These are phyloP conservation scores for Sphaerodactylus townsendi DNA, from an alignment of 2,113 vertebrate species.

Conservation along the genomic window DNA sequence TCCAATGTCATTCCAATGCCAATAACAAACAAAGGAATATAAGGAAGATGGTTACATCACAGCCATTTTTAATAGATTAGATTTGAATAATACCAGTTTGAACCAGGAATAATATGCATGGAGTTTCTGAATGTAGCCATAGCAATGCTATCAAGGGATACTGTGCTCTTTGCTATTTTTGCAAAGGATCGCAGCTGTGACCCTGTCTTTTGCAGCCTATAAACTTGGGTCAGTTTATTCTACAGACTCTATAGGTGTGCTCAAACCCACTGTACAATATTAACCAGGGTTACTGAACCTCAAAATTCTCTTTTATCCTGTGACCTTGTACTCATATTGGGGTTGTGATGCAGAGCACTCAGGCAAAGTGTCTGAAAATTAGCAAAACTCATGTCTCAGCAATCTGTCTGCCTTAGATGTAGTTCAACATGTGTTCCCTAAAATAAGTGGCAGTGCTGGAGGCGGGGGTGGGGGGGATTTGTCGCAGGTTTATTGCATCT, in stretches of 20 bases:
- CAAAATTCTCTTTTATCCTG: constrained; percentile 47
- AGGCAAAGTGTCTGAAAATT: constrained; percentile 46
- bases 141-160: background rate
- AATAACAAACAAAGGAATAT: background rate
- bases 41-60: background rate
- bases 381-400: constrained; percentile 57
- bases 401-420: constrained; percentile 48
- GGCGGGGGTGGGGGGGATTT: no score
- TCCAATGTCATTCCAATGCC: background rate
- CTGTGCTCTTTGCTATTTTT: background rate
- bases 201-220: background rate
- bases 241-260: constrained; percentile 41
- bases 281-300: constrained; percentile 52
- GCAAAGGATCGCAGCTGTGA: background rate
- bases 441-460: constrained; percentile 22
- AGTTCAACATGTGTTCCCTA: constrained; percentile 56
- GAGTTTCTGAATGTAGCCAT: background rate
- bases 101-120: background rate
- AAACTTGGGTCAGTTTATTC: background rate
- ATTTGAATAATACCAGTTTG: background rate
- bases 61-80: background rate
- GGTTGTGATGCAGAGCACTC: background rate
- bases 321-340: constrained; percentile 63
- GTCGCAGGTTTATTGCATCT: constrained; percentile 18
- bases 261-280: constrained; percentile 4